Conservation (phyloP, 1,140 invertebrate genomes). For the Ceratoteleas bidentatus region DNA sequence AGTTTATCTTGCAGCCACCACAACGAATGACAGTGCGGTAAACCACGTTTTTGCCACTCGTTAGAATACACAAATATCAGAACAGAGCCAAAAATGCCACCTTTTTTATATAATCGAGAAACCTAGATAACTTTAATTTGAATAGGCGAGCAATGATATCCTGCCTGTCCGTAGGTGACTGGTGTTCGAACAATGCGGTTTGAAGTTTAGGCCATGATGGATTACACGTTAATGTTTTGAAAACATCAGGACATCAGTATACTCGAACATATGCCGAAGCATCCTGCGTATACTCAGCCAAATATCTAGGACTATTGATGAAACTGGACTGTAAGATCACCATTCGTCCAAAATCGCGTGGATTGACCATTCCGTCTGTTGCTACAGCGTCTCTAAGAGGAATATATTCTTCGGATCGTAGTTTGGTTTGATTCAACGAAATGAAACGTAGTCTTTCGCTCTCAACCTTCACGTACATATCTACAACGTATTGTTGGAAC, state of each 20-base stretch:
- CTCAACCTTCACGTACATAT: no score
- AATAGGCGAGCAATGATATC: neutral
- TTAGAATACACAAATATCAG: neutral
- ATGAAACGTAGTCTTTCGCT: no score
- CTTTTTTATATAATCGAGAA: no score
- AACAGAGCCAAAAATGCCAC: no score
- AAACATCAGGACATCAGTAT: neutral
- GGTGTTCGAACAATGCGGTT: neutral
- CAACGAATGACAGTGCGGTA: neutral
- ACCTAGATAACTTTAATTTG: neutral
- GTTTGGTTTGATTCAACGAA: no score
- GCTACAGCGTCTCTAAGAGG: no score
- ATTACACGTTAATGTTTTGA: no score
- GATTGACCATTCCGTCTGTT: no score
- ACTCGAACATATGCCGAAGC: neutral
- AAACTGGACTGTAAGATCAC: constrained; percentile 78
- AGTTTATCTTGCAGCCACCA: neutral
- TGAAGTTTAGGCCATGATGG: neutral
- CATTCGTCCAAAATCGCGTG: constrained; percentile 68
- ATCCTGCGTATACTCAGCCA: constrained; percentile 81
- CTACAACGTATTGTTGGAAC: no score
- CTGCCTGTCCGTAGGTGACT: neutral
- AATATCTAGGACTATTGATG: constrained; percentile 76
- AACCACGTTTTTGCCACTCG: neutral
- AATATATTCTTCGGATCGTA: no score